phyloP scores from a whole-genome alignment of 1,140 invertebrate genomes.

The Sitophilus oryzae region DNA sequence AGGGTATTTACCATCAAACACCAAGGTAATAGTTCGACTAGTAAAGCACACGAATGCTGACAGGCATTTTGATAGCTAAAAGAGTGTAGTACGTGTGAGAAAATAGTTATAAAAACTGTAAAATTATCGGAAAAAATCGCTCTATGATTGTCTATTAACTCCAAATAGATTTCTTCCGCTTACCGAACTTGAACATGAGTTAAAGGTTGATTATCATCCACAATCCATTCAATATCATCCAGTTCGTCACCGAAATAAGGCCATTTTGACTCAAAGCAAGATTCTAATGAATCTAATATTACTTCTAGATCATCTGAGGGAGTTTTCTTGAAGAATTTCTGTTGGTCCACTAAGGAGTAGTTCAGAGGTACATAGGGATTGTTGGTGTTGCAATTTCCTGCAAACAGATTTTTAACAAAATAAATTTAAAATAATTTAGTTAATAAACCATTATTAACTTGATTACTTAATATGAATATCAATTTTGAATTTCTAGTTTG shows the following conservation, averaged over 20 bases:
- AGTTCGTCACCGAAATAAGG: constrained; percentile 52
- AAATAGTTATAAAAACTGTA: constrained; percentile 4
- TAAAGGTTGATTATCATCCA: constrained; percentile 49
- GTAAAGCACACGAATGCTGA: constrained; percentile 57
- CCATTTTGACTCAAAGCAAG: constrained; percentile 47
- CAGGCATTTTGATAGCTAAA: constrained; percentile 53
- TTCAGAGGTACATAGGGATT: constrained; percentile 57
- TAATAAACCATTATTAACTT: no score
- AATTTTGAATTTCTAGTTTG: no score
- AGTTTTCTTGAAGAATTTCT: constrained; percentile 50
- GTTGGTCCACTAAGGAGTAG: constrained; percentile 54
- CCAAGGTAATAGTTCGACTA: constrained; percentile 69
- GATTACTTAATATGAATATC: no score
- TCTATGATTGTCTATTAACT: no score
- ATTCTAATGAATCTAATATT: constrained; percentile 46
- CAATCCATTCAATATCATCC: constrained; percentile 46
- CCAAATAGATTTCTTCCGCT: not conserved
- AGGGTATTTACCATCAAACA: constrained; percentile 66
- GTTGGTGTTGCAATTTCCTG: constrained; percentile 29
- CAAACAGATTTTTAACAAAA: not conserved
- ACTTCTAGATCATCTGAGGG: constrained; percentile 47
- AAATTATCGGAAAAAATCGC: not conserved
- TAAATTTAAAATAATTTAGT: not conserved
- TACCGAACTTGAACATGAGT: constrained; percentile 52
- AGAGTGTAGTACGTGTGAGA: constrained; percentile 11